Conservation (phyloP, 2,797 vertebrate species). For the Caiman crocodilus region DNA sequence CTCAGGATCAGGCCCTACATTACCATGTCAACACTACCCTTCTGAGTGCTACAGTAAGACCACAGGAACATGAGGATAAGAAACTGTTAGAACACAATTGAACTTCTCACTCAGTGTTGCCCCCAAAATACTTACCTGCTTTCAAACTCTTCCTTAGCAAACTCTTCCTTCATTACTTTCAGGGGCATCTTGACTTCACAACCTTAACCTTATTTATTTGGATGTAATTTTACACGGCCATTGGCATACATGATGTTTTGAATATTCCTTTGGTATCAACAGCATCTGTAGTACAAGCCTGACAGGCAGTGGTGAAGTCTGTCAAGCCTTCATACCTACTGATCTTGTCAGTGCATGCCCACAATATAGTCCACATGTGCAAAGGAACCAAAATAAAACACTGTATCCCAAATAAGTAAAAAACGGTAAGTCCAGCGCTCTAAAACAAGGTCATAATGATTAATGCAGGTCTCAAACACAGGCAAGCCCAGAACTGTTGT, state of each 20-base stretch:
- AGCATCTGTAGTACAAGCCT: background rate
- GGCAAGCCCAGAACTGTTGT: background rate
- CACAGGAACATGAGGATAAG: background rate
- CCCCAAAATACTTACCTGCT: background rate
- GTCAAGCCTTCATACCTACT: background rate
- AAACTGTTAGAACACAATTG: background rate
- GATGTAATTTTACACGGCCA: background rate
- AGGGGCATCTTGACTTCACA: background rate
- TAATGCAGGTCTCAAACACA: background rate
- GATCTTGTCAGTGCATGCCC: background rate
- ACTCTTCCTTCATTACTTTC: background rate
- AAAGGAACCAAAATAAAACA: fast-evolving
- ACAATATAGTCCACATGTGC: fast-evolving
- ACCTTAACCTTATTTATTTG: background rate
- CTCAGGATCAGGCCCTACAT: background rate
- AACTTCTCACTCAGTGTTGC: background rate
- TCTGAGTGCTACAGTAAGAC: background rate
- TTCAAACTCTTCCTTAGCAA: background rate
- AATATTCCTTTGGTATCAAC: fast-evolving
- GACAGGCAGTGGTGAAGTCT: fast-evolving
- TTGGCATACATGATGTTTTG: background rate
- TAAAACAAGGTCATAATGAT: background rate
- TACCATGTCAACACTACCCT: background rate
- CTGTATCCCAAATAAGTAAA: background rate
- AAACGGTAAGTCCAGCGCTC: background rate